These are phyloP conservation scores for Drosophila seclusa DNA, from an alignment of 2,888 invertebrate species.

Conservation along the genomic window DNA sequence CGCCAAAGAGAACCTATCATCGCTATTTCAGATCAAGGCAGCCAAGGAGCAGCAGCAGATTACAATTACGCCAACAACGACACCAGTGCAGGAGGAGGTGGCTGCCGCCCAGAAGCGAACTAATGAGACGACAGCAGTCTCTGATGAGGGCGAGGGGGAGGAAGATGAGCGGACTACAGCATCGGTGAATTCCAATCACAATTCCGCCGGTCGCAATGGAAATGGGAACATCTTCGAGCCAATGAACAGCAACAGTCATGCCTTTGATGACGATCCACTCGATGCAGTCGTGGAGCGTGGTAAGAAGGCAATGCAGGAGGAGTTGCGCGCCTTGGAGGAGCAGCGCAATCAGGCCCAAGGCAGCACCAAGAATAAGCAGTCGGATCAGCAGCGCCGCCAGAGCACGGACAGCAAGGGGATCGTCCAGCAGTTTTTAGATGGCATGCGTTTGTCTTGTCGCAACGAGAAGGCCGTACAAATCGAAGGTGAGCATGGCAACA, in stretches of 20 bases:
- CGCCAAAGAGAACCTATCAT: slow-evolving; percentile 77
- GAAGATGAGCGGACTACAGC: slow-evolving; percentile 84
- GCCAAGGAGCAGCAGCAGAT: slow-evolving; percentile 59
- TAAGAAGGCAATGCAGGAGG: slow-evolving; percentile 75
- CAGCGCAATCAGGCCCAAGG: slow-evolving; percentile 40
- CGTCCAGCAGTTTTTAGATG: slow-evolving; percentile 79
- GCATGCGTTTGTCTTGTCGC: slow-evolving; percentile 81
- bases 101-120: slow-evolving; percentile 46
- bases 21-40: slow-evolving; percentile 78
- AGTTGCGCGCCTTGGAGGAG: slow-evolving; percentile 67
- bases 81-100: slow-evolving; percentile 48
- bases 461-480: slow-evolving; percentile 81
- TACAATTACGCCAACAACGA: slow-evolving; percentile 42
- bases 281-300: slow-evolving; percentile 73
- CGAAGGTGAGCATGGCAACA: slow-evolving; percentile 68
- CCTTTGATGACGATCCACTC: slow-evolving; percentile 68
- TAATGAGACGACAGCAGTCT: slow-evolving; percentile 54
- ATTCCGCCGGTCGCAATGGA: slow-evolving; percentile 67
- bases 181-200: slow-evolving; percentile 83
- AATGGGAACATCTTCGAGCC: slow-evolving; percentile 68
- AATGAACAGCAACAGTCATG: slow-evolving; percentile 43
- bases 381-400: slow-evolving; percentile 17
- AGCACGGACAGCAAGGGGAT: slow-evolving; percentile 74
- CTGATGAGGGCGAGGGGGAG: slow-evolving; percentile 59
- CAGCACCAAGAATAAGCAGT: slow-evolving; percentile 14